Base-by-base conservation (phyloP, 2,797 vertebrate genomes). In the Australoheros facetus region DNA sequence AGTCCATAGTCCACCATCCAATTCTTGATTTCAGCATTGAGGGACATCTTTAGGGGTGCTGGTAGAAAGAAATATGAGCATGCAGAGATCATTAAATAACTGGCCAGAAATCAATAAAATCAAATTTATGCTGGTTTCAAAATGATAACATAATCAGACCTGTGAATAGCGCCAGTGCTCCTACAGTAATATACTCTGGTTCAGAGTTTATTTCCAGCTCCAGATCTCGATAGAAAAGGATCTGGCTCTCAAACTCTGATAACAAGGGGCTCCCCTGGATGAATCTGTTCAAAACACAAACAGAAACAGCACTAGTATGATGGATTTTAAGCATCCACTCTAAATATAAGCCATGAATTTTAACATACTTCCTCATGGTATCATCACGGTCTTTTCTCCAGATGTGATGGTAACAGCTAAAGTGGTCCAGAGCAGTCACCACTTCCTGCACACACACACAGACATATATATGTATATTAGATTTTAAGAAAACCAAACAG, bases 171-270 rank as follows among this genome's bases (percentile, higher is more conserved):
- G 98, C 97, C 87, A 98, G 81, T 58, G 97, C 93, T 83, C 98
- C 97, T 4, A 98, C 96, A 5, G 92, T 95, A 87, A 99, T 93
- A 79, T 93, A 96, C 82, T 99, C 97, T n/a, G 97, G 96, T 78
- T 98, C 97, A n/a, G 96, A 94, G 80, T 91, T 95, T 81, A 99
- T 98, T 91, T 98, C 94, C 66, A 95, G 71, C 66, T 98, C 96
- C 82, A 99, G 89, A 75, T 96, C 95, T 94, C 89, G 95, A 88
- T 98, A 98, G 93, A 95, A 96, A 66, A 98, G 89, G 83, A 99
- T 98, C 93, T 97, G 96, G 32, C 96, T 96, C 91, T 99, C 98
- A 94, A 98, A 97, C 85, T 98, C 97, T 34, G 96, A 96, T 3
- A 99, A 92, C 82, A 96, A 90, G 1, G 97, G 97, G 56, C 85